A percentile compares a stretch with the other conserved stretches of the same genome.
Conservation (phyloP, 2,113 vertebrate genomes). For the Passerina amoena region DNA sequence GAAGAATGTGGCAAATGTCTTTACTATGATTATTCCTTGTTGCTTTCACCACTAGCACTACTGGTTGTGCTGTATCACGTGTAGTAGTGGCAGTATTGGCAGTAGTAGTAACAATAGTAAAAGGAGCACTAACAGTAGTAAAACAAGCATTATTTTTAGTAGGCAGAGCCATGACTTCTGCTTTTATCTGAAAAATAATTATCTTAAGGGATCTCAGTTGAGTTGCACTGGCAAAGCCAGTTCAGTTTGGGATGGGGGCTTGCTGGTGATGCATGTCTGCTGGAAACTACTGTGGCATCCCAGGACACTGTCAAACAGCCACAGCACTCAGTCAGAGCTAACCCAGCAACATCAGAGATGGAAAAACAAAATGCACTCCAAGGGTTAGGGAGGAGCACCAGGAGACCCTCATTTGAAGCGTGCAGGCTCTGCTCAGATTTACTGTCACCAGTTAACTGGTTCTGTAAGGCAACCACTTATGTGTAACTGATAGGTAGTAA, state of each 20-base stretch:
- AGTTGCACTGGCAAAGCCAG: neutral
- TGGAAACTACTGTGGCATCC: neutral
- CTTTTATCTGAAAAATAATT: neutral
- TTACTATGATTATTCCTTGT: neutral
- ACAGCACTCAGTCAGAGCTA: neutral
- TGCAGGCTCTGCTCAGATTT: constrained; percentile 19
- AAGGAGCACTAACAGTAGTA: neutral
- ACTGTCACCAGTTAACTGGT: constrained; percentile 51
- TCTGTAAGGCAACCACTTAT: constrained; percentile 62
- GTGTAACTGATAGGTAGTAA: constrained; percentile 60
- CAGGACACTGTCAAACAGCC: neutral
- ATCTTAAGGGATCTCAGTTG: neutral
- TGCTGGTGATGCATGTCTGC: neutral
- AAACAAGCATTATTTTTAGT: neutral
- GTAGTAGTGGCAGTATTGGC: neutral
- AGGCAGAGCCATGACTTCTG: neutral
- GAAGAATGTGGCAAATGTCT: neutral
- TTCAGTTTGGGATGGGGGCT: neutral
- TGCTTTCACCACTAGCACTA: neutral
- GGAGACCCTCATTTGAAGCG: neutral
- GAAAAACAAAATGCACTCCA: neutral
- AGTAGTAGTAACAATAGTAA: neutral
- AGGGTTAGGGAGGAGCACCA: neutral
- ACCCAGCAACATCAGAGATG: neutral
- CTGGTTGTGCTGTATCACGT: neutral